Base-by-base conservation (phyloP, 1,140 invertebrate species). In the Agrilus planipennis region DNA sequence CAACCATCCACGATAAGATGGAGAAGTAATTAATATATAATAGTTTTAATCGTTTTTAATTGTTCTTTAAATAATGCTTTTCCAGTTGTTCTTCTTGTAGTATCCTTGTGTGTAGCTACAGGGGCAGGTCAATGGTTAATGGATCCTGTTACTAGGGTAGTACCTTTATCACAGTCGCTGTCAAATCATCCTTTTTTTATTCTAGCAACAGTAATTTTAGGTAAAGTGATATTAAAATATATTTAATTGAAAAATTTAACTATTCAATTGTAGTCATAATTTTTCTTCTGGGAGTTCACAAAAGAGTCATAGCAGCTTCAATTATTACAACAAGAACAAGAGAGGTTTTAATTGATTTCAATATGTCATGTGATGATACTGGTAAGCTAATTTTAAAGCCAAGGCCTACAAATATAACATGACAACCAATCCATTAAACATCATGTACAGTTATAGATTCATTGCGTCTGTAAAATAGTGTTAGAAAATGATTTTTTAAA, bases 311-410 rank as follows among this genome's bases (percentile, higher is more conserved):
- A 42, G 91, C 92, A 11, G 89, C 92, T 9, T 90, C 88, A 51
- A 97, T 98, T 56, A 90, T 98, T 49, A 91, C 90, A 2, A 79
- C 86, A 2, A 68, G 93, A 45, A 89, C 89, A 18, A 70, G 91
- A 29, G 77, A 73, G 27, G 91, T 96, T 0, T 72, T 98, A 18
- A 78, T 78, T 22, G 91, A 96, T 63, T 98, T 95, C 61, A 96
- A 94, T 61, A 94, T 96, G 89, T 94, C 88, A 31, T 97, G 90
- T 69, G 92, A 96, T 66, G 91, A 97, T 57, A 91, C 88, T 39
- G 89, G 90, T 45, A 89, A 90, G 64, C 65, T 91, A 11, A 90
- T 92, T 47, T 62, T 91, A 1, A 88, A 88, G 61, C 87, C 87
- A 4, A 62, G 82, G 34, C 81, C 81, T 11, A 71, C 77, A 18